Percentiles rank a stretch among this genome's conserved stretches.
These are phyloP conservation scores for Ambastaia sidthimunki DNA, from an alignment of 2,797 vertebrate species.

Conservation along the genomic window DNA sequence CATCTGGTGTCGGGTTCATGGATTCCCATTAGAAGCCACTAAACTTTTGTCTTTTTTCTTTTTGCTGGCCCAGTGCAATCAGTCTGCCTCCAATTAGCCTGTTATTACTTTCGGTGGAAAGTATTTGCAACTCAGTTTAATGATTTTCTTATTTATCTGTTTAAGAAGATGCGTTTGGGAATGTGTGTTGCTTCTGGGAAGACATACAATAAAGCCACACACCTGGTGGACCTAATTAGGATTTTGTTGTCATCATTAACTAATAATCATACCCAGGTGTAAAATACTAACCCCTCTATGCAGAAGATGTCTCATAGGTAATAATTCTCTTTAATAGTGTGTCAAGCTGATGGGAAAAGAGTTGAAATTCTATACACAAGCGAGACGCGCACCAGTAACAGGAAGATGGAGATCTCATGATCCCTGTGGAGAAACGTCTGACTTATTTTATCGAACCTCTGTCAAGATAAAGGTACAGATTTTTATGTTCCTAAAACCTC, in stretches of 20 bases:
- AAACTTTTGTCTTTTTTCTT: conserved; percentile 60
- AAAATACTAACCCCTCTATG: conserved; percentile 10
- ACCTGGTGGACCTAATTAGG: neutral
- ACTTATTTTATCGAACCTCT: conserved; percentile 61
- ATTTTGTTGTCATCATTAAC: neutral
- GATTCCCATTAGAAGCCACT: conserved; percentile 83
- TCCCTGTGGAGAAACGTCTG: conserved; percentile 50
- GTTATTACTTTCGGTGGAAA: conserved; percentile 70
- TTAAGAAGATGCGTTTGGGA: conserved; percentile 64
- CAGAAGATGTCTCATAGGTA: conserved; percentile 18
- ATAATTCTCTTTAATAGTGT: conserved; percentile 28
- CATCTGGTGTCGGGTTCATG: conserved; percentile 74
- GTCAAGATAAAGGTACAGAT: conserved; percentile 55
- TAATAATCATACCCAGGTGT: conserved; percentile 11
- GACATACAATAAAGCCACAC: conserved; percentile 59
- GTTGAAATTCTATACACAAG: conserved; percentile 24
- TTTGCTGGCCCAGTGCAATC: conserved; percentile 72
- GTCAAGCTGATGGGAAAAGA: conserved; percentile 27
- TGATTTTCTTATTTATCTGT: conserved; percentile 71
- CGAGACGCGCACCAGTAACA: conserved; percentile 30
- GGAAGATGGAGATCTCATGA: conserved; percentile 49
- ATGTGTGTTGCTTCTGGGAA: conserved; percentile 69
- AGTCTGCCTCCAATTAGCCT: conserved; percentile 71
- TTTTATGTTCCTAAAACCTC: conserved; percentile 30
- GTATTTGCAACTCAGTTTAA: conserved; percentile 74